Evolutionary conservation across 2,113 vertebrate genomes (phyloP), one percentile per base, ranked within the genome.

Genomic region (Semnornis frantzii): DNA sequence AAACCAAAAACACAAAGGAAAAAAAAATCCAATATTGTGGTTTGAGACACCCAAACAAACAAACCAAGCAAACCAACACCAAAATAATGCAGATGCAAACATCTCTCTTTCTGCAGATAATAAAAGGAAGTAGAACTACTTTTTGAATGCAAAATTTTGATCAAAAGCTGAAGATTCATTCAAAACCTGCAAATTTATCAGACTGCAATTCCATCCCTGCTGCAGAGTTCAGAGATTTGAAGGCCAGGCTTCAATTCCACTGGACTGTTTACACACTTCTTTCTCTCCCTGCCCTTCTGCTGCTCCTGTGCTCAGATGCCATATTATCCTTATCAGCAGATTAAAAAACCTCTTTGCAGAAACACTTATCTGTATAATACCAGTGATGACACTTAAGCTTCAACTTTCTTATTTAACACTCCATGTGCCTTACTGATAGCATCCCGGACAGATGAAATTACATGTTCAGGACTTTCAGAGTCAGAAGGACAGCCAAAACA

Each of bases 371-470:
- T 82, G 44, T 96, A 39, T 75, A 90, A 94, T 91, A 82, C 90
- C 82, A 86, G 90, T 75, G 94, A 97, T 90, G 94, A 95, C 80
- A 95, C 94, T 96, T 96, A 90, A 91, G 94, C 94, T 88, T 91
- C 87, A 91, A 66, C 94, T 92, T 88, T 90, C 93, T 83, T 88
- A 81, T 92, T 96, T 95, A 95, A 91, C 94, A 95, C 90, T 94
- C 90, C 87, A 52, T 72, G 85, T 72, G 87, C 85, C 90, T 88
- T 4, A 33, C 70, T 69, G 93, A 84, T 95, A 96, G 33, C 79
- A 81, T 48, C 64, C 87, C 37, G 72, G 73, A 79, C 83, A 90
- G 73, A 95, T 66, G 84, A 89, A 92, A 89, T 91, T 55, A 31
- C 7, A 59, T 81, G 91, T 86, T 83, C 62, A 33, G 42, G 79